Base-by-base conservation (phyloP, 1,140 invertebrate species). In the Drosophila kepulauana region DNA sequence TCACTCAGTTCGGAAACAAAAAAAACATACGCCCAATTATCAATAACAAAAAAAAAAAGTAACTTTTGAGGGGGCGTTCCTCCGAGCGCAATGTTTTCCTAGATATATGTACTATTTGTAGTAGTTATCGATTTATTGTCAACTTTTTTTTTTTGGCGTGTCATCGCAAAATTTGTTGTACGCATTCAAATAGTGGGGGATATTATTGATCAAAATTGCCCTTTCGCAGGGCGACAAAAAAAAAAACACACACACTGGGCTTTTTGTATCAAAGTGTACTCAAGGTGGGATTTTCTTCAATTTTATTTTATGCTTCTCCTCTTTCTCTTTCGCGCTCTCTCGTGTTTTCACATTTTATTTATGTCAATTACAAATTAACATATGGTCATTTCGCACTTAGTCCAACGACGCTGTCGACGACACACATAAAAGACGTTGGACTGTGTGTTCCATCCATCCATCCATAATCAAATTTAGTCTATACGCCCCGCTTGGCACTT, bases 341-440 rank as follows among this genome's bases (percentile, higher is more conserved):
- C 6, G n/a, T 49, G 30, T 56, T 58, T 59, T 73, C 35, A 66
- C 48, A 28, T 79, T 54, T 79, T 79, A 79, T 79, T 79, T 79
- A 64, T 79, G 78, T 79, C 78, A 79, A 79, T 79, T 79, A 77
- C 78, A 79, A 79, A 79, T 79, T 79, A 79, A 79, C 78, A 79
- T 77, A 73, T 67, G 74, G 38, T 68, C 71, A 41, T 54, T 69
- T 61, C 57, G 57, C 69, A 72, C 69, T 73, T 62, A 38, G 46
- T 56, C n/a, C n/a, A 16, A 45, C 62, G 15, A 52, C 43, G 56
- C 67, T 28, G 20, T 15, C 20, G 20, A 43, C 48, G 52, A 74
- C 28, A 63, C 28, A 74, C 33, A 72, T 41, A 75, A 56, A 66
- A 67, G 54, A 64, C 61, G 46, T 7, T 54, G 28, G 41, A 48